These are phyloP conservation scores for Capromys pilorides DNA, from an alignment of 2,797 vertebrate species.

Conservation along the genomic window DNA sequence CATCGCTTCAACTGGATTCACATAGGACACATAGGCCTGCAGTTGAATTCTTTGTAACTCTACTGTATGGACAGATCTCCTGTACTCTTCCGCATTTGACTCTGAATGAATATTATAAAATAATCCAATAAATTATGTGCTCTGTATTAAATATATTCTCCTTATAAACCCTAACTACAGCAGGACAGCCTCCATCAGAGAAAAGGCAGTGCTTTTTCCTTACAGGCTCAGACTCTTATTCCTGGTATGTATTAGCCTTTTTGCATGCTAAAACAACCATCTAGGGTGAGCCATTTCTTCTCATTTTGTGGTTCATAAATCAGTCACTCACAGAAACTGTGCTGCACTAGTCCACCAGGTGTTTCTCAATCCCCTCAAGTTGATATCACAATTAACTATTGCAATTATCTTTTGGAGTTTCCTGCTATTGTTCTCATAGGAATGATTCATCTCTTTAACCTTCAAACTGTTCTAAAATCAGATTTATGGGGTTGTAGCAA, in stretches of 20 bases:
- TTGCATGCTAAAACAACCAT: not conserved
- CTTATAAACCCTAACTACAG: too few species aligned
- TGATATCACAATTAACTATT: not conserved
- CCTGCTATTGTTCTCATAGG: not conserved
- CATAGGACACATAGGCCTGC: too few species aligned
- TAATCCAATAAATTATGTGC: too few species aligned
- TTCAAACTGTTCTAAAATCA: slow-evolving; percentile 43
- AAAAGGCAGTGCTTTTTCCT: not conserved
- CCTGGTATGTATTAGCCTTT: not conserved
- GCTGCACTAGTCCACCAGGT: not conserved
- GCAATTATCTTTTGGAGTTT: not conserved
- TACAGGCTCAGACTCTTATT: not conserved
- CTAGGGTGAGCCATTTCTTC: not conserved
- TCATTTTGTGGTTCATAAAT: not conserved
- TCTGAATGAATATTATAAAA: too few species aligned
- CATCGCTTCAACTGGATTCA: too few species aligned
- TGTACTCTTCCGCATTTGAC: too few species aligned
- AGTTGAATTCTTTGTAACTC: too few species aligned
- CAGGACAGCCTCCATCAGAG: not conserved
- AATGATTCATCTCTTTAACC: slow-evolving; percentile 28
- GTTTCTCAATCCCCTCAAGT: not conserved
- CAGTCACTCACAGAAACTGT: too few species aligned
- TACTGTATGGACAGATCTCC: too few species aligned
- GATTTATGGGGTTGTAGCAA: not conserved
- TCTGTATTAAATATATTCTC: too few species aligned